A percentile compares a stretch with the other conserved stretches of the same genome.
Evolutionary conservation across 92 coral and sea anemone genomes (phyloP).

Genomic region (Palythoa grandiflora): DNA sequence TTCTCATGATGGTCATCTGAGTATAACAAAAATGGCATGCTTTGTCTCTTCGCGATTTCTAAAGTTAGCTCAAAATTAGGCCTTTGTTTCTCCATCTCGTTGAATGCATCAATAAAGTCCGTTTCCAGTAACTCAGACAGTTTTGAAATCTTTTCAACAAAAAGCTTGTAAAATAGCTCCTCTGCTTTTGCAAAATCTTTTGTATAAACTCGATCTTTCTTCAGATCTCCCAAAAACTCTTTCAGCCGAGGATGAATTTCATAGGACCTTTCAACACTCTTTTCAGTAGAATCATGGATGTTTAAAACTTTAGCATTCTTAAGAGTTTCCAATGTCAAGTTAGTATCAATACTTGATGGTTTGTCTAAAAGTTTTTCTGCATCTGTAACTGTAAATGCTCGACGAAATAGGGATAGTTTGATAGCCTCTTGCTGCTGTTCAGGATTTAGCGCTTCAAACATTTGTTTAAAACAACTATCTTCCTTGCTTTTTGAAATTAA

Average conservation of each 20-base stretch:
- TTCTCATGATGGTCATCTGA: conserved; percentile 4
- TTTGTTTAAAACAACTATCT: conserved; percentile 28
- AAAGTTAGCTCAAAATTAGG: conserved; percentile 74
- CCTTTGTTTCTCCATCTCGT: conserved; percentile 42
- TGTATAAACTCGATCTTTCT: conserved; percentile 16
- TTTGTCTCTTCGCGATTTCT: conserved; percentile 47
- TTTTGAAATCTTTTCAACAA: conserved; percentile 55
- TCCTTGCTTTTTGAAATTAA: background rate
- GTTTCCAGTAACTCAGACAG: conserved; percentile 60
- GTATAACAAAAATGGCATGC: conserved; percentile 44
- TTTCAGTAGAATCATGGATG: background rate
- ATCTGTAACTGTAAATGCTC: conserved; percentile 64
- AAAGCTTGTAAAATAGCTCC: conserved; percentile 56
- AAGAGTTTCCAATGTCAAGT: conserved; percentile 61
- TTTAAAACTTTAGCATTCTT: conserved; percentile 37
- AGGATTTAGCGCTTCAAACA: too few relatives aligned
- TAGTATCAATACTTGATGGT: conserved; percentile 18
- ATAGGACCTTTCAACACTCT: conserved; percentile 47
- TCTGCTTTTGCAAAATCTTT: background rate
- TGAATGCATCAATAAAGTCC: conserved; percentile 59
- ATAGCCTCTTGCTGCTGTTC: too few relatives aligned
- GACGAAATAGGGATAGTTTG: background rate
- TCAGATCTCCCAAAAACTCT: conserved; percentile 59
- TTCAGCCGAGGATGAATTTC: conserved; percentile 76
- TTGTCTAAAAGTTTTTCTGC: conserved; percentile 66